Percentiles rank a stretch among this genome's conserved stretches.
Conservation (phyloP, 2,113 vertebrate genomes). For the Microcebus ravelobensis region DNA sequence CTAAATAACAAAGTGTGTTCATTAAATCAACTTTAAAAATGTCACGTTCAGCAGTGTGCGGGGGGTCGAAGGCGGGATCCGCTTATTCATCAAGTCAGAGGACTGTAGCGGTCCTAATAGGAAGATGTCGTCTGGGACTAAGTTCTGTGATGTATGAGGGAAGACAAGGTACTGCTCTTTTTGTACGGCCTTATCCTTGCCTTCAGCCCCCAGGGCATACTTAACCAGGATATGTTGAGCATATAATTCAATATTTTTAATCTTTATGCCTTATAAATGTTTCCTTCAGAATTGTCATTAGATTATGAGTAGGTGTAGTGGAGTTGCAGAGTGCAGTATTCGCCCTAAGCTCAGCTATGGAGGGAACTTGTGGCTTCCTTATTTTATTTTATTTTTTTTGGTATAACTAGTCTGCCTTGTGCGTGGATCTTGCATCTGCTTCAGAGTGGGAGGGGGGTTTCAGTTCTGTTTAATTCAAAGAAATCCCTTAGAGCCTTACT, state of each 20-base stretch:
- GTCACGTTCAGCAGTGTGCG: neutral
- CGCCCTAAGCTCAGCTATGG: neutral
- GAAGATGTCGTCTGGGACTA: neutral
- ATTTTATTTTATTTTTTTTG: neutral
- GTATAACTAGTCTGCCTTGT: neutral
- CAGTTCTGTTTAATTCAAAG: slow-evolving; percentile 10
- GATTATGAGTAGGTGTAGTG: neutral
- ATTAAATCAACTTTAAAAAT: neutral
- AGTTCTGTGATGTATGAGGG: slow-evolving; percentile 11
- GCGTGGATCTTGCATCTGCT: neutral
- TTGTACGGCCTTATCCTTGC: neutral
- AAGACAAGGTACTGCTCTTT: neutral
- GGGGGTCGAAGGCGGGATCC: neutral
- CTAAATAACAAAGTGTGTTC: neutral
- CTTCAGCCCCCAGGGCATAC: neutral
- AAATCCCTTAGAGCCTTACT: neutral
- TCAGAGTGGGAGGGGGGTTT: neutral
- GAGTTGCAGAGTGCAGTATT: neutral
- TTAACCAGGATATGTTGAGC: slow-evolving; percentile 18
- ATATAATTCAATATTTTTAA: slow-evolving; percentile 46
- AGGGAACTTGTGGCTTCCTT: neutral
- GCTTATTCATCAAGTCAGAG: neutral
- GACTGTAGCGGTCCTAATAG: neutral
- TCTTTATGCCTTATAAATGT: slow-evolving; percentile 22
- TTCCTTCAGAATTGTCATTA: slow-evolving; percentile 32